Conservation (phyloP, 2,113 vertebrate genomes). For the Sinosuthora webbiana region DNA sequence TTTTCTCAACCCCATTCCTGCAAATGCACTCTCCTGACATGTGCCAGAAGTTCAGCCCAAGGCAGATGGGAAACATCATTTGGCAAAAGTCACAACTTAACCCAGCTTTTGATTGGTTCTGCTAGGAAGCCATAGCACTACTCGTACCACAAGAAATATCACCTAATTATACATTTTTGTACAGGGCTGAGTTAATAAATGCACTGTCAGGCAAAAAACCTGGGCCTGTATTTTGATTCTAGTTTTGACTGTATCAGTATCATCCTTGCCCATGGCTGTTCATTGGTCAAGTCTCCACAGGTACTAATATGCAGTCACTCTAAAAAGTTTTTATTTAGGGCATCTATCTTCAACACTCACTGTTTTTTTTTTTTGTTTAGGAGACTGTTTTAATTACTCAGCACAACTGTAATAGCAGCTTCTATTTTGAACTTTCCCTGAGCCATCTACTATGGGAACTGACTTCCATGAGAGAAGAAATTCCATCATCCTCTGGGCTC, state of each 20-base stretch:
- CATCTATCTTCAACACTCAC: background rate
- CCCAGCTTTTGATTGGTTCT: background rate
- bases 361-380: background rate
- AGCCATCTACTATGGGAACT: background rate
- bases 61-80: background rate
- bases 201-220: background rate
- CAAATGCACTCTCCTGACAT: background rate
- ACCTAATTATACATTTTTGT: background rate
- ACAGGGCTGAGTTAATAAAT: background rate
- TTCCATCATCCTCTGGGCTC: background rate
- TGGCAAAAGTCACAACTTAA: background rate
- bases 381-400: background rate
- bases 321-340: background rate
- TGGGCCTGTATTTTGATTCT: background rate
- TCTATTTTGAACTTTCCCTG: background rate
- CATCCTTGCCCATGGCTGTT: background rate
- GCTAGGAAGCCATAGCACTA: background rate
- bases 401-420: background rate
- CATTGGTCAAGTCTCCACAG: background rate
- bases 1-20: background rate
- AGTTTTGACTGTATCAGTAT: background rate
- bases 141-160: background rate
- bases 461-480: background rate
- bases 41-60: background rate
- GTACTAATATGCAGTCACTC: background rate